Evolutionary conservation across 2,113 vertebrate species (phyloP).

Genomic region (Elephas maximus): DNA sequence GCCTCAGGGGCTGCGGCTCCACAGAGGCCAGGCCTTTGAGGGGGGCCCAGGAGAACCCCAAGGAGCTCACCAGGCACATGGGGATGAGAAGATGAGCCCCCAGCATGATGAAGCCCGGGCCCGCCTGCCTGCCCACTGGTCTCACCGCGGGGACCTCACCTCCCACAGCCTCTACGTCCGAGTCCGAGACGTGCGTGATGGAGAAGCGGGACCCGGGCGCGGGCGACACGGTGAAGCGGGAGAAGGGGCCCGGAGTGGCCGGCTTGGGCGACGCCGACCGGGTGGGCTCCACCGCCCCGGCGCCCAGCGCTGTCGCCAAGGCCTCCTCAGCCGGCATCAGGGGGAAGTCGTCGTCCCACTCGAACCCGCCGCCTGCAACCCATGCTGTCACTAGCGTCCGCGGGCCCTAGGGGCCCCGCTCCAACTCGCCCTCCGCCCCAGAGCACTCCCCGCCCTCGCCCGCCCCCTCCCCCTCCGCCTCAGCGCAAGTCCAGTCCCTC

Average conservation of each 20-base stretch:
- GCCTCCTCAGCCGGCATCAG: slow-evolving; percentile 89
- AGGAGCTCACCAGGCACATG: not conserved
- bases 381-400: rapidly evolving
- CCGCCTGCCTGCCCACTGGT: rapidly evolving
- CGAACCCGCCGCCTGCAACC: slow-evolving; percentile 85
- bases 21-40: too few relatives aligned
- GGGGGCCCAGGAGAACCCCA: too few relatives aligned
- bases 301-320: slow-evolving; percentile 75
- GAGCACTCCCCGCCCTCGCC: not conserved
- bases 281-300: slow-evolving; percentile 3
- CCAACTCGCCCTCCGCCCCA: not conserved
- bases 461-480: not conserved
- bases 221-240: slow-evolving; percentile 96
- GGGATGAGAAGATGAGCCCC: not conserved
- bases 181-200: slow-evolving; percentile 97
- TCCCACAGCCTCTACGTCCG: slow-evolving; percentile 92
- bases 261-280: slow-evolving; percentile 84
- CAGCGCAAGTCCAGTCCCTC: rapidly evolving
- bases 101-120: rapidly evolving
- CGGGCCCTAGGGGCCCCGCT: too few relatives aligned
- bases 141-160: slow-evolving; percentile 87
- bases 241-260: slow-evolving; percentile 86
- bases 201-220: slow-evolving; percentile 95
- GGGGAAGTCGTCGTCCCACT: slow-evolving; percentile 89
- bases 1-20: not conserved